Percentiles rank a stretch among this genome's conserved stretches.
Evolutionary conservation across 1,140 invertebrate genomes (phyloP).

Genomic region (Neodiprion fabricii): DNA sequence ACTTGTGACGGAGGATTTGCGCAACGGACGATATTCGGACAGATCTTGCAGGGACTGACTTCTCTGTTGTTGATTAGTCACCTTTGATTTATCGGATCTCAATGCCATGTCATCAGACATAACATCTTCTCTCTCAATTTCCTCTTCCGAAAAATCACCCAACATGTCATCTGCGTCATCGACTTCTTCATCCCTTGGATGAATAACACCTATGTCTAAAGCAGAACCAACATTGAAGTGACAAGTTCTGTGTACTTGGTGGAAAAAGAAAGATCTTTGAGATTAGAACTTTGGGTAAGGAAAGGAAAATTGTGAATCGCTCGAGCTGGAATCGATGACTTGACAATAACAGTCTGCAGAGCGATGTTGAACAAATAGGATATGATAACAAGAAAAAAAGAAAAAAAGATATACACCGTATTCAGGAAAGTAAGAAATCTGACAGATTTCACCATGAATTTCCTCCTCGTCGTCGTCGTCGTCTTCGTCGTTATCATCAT

Average conservation of each 20-base stretch:
- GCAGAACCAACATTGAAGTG: neutral
- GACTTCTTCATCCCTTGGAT: constrained; percentile 37
- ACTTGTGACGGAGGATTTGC: neutral
- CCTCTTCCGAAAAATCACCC: constrained; percentile 26
- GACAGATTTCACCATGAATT: constrained; percentile 32
- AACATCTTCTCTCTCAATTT: constrained; percentile 36
- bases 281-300: neutral
- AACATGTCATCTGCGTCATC: constrained; percentile 27
- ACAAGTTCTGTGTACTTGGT: constrained; percentile 13
- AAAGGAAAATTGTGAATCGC: neutral
- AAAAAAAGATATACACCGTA: neutral
- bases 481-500: constrained; percentile 33
- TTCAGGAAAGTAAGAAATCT: neutral
- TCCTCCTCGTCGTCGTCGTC: constrained; percentile 38
- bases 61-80: constrained; percentile 43
- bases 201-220: constrained; percentile 27
- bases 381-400: neutral
- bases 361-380: neutral
- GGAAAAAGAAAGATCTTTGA: too few species aligned
- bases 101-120: constrained; percentile 49
- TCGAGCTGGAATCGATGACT: neutral
- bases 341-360: constrained; percentile 6
- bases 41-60: constrained; percentile 54
- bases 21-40: constrained; percentile 11
- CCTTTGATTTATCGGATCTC: constrained; percentile 38